phyloP scores from a whole-genome alignment of 2,797 vertebrate species.

The Otolemur crassicaudatus region DNA sequence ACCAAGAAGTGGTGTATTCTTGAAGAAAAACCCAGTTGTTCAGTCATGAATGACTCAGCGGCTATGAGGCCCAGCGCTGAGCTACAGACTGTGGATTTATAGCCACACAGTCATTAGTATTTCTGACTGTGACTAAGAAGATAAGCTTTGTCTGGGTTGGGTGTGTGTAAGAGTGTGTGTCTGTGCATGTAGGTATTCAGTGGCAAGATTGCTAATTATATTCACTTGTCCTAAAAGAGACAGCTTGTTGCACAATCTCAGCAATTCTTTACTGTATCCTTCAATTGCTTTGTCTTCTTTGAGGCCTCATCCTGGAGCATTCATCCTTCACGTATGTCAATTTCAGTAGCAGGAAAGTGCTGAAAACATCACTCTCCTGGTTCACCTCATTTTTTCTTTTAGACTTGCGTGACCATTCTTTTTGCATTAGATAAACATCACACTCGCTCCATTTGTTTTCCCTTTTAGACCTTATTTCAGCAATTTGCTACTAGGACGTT shows the following conservation, averaged over 20 bases:
- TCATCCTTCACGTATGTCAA: not conserved
- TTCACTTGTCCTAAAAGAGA: not conserved
- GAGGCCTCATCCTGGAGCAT: not conserved
- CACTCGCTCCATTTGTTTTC: not conserved
- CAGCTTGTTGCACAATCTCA: not conserved
- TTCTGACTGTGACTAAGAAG: not conserved
- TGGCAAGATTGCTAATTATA: not conserved
- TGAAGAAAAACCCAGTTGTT: not conserved
- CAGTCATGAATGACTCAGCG: not conserved
- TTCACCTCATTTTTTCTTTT: not conserved
- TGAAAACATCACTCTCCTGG: not conserved
- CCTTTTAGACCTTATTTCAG: not conserved
- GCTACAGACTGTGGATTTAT: not conserved
- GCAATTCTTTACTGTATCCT: not conserved
- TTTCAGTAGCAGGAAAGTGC: not conserved
- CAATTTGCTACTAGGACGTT: not conserved
- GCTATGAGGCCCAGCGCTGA: not conserved
- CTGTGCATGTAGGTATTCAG: not conserved
- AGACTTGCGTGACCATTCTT: not conserved
- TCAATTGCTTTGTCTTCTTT: not conserved
- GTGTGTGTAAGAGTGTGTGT: not conserved
- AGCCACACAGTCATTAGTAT: not conserved
- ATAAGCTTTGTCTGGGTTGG: not conserved
- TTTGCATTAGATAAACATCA: not conserved
- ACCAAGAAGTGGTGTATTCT: not conserved